Evolutionary conservation across 2,113 vertebrate genomes (phyloP).

Genomic region (Neogale vison): DNA sequence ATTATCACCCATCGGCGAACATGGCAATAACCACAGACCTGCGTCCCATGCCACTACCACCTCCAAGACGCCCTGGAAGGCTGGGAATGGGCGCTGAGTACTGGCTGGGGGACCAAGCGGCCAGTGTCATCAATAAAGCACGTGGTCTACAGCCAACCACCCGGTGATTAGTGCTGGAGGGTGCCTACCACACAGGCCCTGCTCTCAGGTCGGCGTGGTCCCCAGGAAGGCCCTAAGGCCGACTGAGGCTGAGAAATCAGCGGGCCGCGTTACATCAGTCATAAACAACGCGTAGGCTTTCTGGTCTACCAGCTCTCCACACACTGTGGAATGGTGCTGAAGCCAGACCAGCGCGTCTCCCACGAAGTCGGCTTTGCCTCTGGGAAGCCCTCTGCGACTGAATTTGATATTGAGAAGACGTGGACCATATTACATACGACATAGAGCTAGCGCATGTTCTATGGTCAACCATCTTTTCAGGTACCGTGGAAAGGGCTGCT

Average conservation of each 20-base stretch:
- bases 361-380: slow-evolving; percentile 38
- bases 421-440: slow-evolving; percentile 74
- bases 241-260: neutral
- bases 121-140: neutral
- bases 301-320: neutral
- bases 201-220: neutral
- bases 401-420: slow-evolving; percentile 72
- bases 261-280: neutral
- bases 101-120: neutral
- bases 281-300: neutral
- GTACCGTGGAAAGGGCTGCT: slow-evolving; percentile 47
- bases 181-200: neutral
- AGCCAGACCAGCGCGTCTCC: neutral
- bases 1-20: neutral
- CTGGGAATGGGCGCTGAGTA: neutral
- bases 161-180: neutral
- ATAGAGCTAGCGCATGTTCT: slow-evolving; percentile 63
- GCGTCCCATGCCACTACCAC: neutral
- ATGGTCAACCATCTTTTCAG: slow-evolving; percentile 75
- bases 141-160: neutral
- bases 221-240: neutral
- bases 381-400: slow-evolving; percentile 55
- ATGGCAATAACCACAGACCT: neutral
- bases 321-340: neutral
- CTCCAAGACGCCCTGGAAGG: neutral